Evolutionary conservation across 1,140 invertebrate species (phyloP).

Genomic region (Tetramorium simillimum): DNA sequence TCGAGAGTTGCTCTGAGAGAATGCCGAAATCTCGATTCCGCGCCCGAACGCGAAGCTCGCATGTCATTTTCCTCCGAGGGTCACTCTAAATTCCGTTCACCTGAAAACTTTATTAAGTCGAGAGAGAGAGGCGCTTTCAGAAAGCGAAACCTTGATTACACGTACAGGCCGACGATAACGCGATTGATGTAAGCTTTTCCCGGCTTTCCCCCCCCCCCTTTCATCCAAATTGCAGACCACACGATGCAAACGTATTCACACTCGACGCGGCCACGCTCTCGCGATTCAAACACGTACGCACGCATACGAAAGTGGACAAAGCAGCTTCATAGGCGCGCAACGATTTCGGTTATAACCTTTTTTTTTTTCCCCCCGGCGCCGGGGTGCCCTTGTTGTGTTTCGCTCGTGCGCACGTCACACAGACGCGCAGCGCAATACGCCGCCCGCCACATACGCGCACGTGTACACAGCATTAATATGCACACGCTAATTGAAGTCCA

Average conservation of each 20-base stretch:
- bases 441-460: neutral
- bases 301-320: constrained; percentile 15
- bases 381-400: neutral
- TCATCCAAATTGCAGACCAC: constrained; percentile 26
- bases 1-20: constrained; percentile 31
- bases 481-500: constrained; percentile 64
- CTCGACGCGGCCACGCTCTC: neutral
- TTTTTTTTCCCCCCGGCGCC: too few species aligned
- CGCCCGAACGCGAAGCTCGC: constrained; percentile 10
- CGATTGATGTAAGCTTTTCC: constrained; percentile 53
- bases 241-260: constrained; percentile 9
- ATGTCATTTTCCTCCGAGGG: constrained; percentile 44
- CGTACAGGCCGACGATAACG: constrained; percentile 25
- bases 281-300: neutral
- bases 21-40: constrained; percentile 40
- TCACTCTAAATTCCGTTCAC: constrained; percentile 48
- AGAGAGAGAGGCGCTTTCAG: constrained; percentile 28
- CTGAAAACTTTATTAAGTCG: constrained; percentile 55
- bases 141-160: constrained; percentile 59
- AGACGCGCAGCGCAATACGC: neutral
- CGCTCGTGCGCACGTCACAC: neutral
- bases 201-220: constrained; percentile 15
- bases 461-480: constrained; percentile 56
- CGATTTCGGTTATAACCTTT: constrained; percentile 45
- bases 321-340: constrained; percentile 26